Percentiles rank a stretch among this genome's conserved stretches.
These are phyloP conservation scores for Mimumesa dahlbomi DNA, from an alignment of 2,888 invertebrate genomes.

Conservation along the genomic window DNA sequence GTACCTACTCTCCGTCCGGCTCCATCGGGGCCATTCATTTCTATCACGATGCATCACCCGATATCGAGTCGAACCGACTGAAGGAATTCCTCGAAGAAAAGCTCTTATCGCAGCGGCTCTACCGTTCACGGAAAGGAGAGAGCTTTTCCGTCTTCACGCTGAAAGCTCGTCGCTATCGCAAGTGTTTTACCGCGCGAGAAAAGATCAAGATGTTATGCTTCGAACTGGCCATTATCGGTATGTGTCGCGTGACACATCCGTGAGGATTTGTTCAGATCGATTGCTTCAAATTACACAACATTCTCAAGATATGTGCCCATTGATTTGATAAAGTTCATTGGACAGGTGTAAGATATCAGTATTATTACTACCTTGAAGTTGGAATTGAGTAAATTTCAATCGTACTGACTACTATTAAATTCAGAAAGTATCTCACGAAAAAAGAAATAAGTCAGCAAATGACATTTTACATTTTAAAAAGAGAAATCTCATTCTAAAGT, in stretches of 20 bases:
- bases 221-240: constrained; percentile 23
- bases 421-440: no score
- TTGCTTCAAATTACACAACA: background rate
- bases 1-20: background rate
- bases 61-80: constrained; percentile 16
- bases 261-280: background rate
- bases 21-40: constrained; percentile 14
- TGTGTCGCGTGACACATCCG: background rate
- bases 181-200: constrained; percentile 37
- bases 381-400: no score
- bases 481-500: no score
- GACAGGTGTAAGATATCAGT: no score
- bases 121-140: constrained; percentile 5
- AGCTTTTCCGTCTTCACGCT: constrained; percentile 17
- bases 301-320: no score
- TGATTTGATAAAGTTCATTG: no score
- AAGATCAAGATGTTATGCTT: constrained; percentile 17
- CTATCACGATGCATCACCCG: constrained; percentile 40
- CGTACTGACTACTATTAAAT: no score
- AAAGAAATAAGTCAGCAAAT: no score
- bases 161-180: constrained; percentile 31
- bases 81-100: constrained; percentile 26
- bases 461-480: no score
- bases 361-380: no score
- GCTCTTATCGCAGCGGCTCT: constrained; percentile 37